Evolutionary conservation across 2,888 invertebrate species (phyloP).

Genomic region (Drosophila recens): DNA sequence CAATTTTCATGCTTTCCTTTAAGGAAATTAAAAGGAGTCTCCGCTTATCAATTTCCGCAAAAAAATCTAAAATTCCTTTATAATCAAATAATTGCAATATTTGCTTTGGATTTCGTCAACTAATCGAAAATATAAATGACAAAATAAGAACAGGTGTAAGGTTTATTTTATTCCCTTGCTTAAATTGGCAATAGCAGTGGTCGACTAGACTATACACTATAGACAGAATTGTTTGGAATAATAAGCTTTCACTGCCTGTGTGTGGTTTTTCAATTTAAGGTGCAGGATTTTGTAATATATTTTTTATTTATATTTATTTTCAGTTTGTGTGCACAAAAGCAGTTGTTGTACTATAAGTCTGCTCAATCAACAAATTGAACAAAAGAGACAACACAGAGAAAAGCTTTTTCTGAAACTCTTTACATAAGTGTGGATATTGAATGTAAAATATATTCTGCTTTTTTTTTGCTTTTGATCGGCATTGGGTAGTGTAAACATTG

Average conservation of each 20-base stretch:
- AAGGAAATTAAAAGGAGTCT: constrained; percentile 15
- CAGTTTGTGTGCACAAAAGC: not conserved
- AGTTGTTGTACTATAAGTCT: constrained; percentile 20
- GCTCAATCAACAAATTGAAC: constrained; percentile 32
- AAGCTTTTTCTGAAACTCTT: constrained; percentile 30
- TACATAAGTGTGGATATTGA: constrained; percentile 8
- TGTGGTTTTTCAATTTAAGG: not conserved
- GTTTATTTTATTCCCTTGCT: not conserved
- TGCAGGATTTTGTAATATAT: not conserved
- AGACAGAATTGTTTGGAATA: not conserved
- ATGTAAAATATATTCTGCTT: constrained; percentile 5
- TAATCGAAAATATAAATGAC: not conserved
- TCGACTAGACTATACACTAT: not conserved
- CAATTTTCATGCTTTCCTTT: constrained; percentile 12
- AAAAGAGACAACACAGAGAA: constrained; percentile 29
- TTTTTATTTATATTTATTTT: not conserved
- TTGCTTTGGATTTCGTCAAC: not conserved
- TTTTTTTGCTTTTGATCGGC: constrained; percentile 4
- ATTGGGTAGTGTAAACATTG: constrained; percentile 38
- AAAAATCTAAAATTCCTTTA: constrained; percentile 17
- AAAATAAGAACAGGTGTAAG: not conserved
- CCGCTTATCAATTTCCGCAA: constrained; percentile 33
- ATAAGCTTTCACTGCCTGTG: not conserved
- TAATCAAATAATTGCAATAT: constrained; percentile 15
- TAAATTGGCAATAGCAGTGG: not conserved